Conservation (phyloP, 2,888 invertebrate genomes). For the Capitulum mitella region DNA sequence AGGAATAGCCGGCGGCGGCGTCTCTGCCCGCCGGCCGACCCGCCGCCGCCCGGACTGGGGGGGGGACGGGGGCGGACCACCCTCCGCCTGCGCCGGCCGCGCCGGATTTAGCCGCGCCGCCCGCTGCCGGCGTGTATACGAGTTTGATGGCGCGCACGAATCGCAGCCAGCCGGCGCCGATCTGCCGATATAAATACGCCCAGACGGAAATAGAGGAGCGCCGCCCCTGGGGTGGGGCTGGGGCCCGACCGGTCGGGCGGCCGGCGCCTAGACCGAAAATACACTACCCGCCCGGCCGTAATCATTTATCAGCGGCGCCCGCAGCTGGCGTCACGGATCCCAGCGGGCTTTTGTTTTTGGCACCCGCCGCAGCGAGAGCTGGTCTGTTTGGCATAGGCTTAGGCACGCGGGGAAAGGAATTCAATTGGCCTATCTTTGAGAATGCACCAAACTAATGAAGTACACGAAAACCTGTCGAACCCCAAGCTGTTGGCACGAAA, state of each 20-base stretch:
- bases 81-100: neutral
- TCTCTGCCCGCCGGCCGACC: neutral
- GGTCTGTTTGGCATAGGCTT: too few relatives aligned
- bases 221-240: neutral
- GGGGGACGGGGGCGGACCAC: neutral
- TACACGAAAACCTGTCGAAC: too few relatives aligned
- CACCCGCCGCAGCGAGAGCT: too few relatives aligned
- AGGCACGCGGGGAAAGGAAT: too few relatives aligned
- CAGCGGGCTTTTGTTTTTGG: neutral
- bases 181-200: conserved; percentile 12
- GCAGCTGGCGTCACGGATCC: neutral
- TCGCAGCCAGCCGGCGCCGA: neutral
- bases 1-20: neutral
- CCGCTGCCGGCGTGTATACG: neutral
- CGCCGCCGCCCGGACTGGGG: neutral
- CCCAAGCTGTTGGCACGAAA: too few relatives aligned
- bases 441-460: too few relatives aligned
- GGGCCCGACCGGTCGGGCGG: neutral
- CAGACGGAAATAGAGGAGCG: conserved; percentile 1
- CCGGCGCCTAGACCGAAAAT: neutral
- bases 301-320: neutral
- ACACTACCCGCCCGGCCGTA: neutral
- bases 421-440: too few relatives aligned
- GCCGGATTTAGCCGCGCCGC: neutral
- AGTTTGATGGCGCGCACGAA: neutral